Base-by-base conservation (phyloP, 2,888 invertebrate species). In the Netelia virgata region DNA sequence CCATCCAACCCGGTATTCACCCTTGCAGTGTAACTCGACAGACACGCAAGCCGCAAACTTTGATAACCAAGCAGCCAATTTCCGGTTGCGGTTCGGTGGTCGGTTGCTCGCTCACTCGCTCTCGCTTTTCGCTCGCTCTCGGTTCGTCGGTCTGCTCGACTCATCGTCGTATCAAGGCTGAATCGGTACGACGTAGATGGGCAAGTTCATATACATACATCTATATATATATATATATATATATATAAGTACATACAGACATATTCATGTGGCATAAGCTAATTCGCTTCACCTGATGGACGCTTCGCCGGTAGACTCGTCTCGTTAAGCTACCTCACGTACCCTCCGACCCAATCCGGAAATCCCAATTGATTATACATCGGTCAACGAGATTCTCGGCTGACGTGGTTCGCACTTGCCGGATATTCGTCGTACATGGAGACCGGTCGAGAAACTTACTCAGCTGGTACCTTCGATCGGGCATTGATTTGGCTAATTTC, bases 61-160 rank as follows among this genome's bases (percentile, higher is more conserved):
- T 93, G 93, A 93, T 93, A 93, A 92, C 92, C 93, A 92, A 91
- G 91, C 93, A 93, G 92, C 92, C 93, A 93, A 93, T 93, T 93
- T 93, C 93, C 93, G 93, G 93, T 93, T 93, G 92, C 89, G 93
- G 92, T 91, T 91, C 91, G 90, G 90, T 89, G 90, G 89, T 90
- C 86, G 87, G 86, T 87, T 86, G 87, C 85, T 84, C 84, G 72
- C 78, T 83, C 80, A 77, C 82, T 87, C 87, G 88, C 87, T 87
- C 86, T 75, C 83, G 82, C 73, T 23, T 36, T 36, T 53, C 53
- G 53, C 53, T 36, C 36, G 53, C 57, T 16, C 72, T 84, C 81
- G 83, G 80, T 86, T 87, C 87, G 88, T 87, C 87, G 69, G 76
- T 79, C 72, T 78, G 80, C 87, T 89, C 89, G 88, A 89, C 90